Evolutionary conservation across 2,113 vertebrate genomes (phyloP).

Genomic region (Anarhynchus alexandrinus): DNA sequence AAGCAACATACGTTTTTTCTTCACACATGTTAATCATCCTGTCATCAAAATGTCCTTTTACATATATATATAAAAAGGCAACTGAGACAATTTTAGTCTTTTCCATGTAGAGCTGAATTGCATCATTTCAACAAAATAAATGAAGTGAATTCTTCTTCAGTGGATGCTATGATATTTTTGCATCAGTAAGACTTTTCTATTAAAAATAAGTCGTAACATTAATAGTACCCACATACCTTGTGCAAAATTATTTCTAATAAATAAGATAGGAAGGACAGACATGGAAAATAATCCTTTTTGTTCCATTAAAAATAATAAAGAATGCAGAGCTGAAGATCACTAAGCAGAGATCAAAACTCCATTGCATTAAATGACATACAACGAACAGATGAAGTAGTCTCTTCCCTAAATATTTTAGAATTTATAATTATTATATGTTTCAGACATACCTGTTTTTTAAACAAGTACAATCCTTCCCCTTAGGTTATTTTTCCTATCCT

Average conservation of each 20-base stretch:
- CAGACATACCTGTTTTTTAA: background rate
- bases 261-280: background rate
- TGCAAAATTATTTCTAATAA: background rate
- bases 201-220: too few species aligned
- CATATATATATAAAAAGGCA: background rate
- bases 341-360: background rate
- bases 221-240: background rate
- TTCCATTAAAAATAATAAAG: background rate
- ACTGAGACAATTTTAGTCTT: background rate
- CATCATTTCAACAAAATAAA: background rate
- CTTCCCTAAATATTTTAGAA: background rate
- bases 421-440: background rate
- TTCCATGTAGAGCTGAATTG: background rate
- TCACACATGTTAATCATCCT: background rate
- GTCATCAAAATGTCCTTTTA: background rate
- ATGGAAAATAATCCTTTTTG: background rate
- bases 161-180: background rate
- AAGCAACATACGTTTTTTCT: background rate
- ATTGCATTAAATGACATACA: background rate
- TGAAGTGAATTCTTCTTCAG: background rate
- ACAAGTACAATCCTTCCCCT: background rate
- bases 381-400: background rate
- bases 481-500: background rate
- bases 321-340: background rate
- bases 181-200: background rate